A percentile compares a stretch with the other conserved stretches of the same genome.
These are phyloP conservation scores for Drosophila meridiana DNA, from an alignment of 2,888 invertebrate genomes.

Conservation along the genomic window DNA sequence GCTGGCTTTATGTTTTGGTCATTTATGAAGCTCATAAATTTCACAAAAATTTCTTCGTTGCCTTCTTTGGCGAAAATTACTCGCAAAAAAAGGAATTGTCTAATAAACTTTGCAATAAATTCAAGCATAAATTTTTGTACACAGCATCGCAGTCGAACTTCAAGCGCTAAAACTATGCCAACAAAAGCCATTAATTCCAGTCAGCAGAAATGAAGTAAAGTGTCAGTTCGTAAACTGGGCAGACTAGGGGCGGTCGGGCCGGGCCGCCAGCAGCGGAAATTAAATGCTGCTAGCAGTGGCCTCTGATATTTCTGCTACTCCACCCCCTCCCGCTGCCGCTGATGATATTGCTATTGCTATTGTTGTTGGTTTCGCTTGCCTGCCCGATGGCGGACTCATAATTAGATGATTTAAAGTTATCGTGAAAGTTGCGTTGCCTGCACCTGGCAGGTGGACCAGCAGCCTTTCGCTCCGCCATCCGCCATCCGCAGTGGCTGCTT, in stretches of 20 bases:
- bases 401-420: constrained; percentile 83
- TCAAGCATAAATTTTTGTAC: constrained; percentile 78
- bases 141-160: constrained; percentile 67
- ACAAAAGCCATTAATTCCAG: constrained; percentile 82
- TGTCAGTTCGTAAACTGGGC: constrained; percentile 58
- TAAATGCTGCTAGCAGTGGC: constrained; percentile 62
- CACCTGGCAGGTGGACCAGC: constrained; percentile 40
- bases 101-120: constrained; percentile 81
- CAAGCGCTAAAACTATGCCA: constrained; percentile 79
- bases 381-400: constrained; percentile 72
- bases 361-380: constrained; percentile 43
- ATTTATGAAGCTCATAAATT: constrained; percentile 82
- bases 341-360: constrained; percentile 11
- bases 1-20: constrained; percentile 72
- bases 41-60: constrained; percentile 56
- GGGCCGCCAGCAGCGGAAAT: constrained; percentile 58
- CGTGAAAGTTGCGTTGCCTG: constrained; percentile 72
- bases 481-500: constrained; percentile 30
- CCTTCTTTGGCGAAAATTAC: constrained; percentile 68
- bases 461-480: constrained; percentile 1
- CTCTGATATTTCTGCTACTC: constrained; percentile 10
- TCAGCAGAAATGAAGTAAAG: constrained; percentile 79
- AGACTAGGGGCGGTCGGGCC: constrained; percentile 10
- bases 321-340: not conserved
- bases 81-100: constrained; percentile 65